phyloP scores from a whole-genome alignment of 53 echinoderm and acorn worm genomes.

The Luidia sarsii region DNA sequence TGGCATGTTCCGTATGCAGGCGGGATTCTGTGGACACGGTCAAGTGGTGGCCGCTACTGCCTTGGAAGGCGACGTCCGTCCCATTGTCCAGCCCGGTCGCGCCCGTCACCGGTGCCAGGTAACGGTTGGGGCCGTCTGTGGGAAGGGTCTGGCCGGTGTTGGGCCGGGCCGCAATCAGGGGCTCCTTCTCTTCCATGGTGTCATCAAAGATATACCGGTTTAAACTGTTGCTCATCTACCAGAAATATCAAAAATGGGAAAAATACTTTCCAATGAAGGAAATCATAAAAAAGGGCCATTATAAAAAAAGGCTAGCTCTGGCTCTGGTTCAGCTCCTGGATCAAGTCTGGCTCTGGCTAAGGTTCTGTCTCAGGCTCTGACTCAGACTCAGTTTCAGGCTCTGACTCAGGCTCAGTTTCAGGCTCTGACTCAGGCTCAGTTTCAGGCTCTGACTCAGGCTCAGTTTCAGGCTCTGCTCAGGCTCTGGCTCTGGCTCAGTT shows the following conservation, averaged over 20 bases:
- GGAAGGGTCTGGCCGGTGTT: conserved; percentile 9
- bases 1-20: conserved; percentile 38
- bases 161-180: neutral
- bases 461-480: too few species aligned
- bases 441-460: too few species aligned
- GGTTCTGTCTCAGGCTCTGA: too few species aligned
- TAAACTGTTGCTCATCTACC: neutral
- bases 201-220: conserved; percentile 29
- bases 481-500: too few species aligned
- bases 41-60: neutral
- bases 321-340: neutral
- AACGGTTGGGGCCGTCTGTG: neutral
- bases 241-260: neutral
- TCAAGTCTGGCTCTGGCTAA: too few species aligned
- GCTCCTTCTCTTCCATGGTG: conserved; percentile 22
- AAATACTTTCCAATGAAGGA: too few species aligned
- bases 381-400: too few species aligned
- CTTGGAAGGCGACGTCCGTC: neutral
- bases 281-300: too few species aligned
- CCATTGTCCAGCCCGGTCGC: neutral
- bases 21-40: conserved; percentile 36
- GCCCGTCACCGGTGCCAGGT: neutral
- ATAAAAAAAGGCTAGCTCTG: neutral
- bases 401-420: too few species aligned
- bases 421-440: too few species aligned